Base-by-base conservation (phyloP, 2,113 vertebrate genomes). In the Cynocephalus volans region DNA sequence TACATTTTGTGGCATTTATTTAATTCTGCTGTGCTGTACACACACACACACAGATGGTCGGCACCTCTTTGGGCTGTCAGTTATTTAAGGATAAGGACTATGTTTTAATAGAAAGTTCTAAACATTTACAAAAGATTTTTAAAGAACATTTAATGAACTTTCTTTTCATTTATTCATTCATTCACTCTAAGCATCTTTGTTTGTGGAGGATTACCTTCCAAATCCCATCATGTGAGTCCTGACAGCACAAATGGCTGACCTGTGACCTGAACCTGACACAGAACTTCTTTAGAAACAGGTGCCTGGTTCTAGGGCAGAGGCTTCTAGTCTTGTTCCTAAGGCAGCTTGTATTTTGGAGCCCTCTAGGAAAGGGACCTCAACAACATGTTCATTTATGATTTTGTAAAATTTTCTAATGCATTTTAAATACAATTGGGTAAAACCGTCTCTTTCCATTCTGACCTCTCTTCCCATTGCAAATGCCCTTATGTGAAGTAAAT, bases 211-310 rank as follows among this genome's bases (percentile, higher is more conserved):
- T 24, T 15, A 4, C 36, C 19, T 36, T 24, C 36, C 23, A 69
- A n/a, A 80, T 45, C 9, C 9, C 24, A 50, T n/a, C 36, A 1
- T 1, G 17, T 76, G 69, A 50, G 21, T 15, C 31, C 69, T 90
- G 77, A 41, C 21, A n/a, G 23, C 15, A 26, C n/a, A 48, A 9
- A 14, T 3, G 60, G 50, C 79, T 13, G 2, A 9, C 10, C 21
- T 28, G 48, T n/a, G 69, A 65, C 15, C 48, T 15, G 11, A 52
- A 33, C 33, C 0, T n/a, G 9, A 45, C 6, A 13, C 23, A n/a
- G 24, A 31, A 9, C 9, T 45, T 26, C 9, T 8, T 23, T 6
- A 26, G 28, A 79, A n/a, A 45, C 0, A 0, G 21, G n/a, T 0
- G 0, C 67, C 64, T 54, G 45, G 58, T 64, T 76, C 12, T 24